Conservation (phyloP, 2,888 invertebrate genomes). For the Omphaloscelis lunosa region DNA sequence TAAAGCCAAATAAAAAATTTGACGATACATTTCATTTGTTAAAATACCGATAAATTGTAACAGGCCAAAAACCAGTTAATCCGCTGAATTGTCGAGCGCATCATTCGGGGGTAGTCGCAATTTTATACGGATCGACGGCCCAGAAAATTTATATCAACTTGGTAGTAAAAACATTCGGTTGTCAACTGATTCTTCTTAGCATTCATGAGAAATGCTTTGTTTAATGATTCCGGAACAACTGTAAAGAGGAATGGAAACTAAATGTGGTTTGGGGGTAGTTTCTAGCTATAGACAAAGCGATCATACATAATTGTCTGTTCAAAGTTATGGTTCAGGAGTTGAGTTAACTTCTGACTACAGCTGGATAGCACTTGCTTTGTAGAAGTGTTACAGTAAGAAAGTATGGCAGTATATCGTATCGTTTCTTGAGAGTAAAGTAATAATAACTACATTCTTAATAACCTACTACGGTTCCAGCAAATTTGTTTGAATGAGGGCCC, state of each 20-base stretch:
- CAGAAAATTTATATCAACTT: conserved; percentile 73
- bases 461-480: background rate
- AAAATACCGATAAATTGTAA: conserved; percentile 61
- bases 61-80: conserved; percentile 56
- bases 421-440: background rate
- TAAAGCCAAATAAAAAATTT: conserved; percentile 41
- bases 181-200: conserved; percentile 50
- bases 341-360: conserved; percentile 15
- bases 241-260: conserved; percentile 38
- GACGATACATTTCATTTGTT: conserved; percentile 39
- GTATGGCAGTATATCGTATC: background rate
- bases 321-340: conserved; percentile 31
- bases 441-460: background rate
- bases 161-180: conserved; percentile 50
- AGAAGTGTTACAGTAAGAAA: background rate
- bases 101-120: conserved; percentile 58
- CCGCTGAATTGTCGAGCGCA: conserved; percentile 41
- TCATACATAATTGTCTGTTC: conserved; percentile 20
- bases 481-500: background rate
- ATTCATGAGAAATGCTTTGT: conserved; percentile 40
- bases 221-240: conserved; percentile 34
- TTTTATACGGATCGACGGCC: conserved; percentile 62
- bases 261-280: conserved; percentile 46
- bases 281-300: conserved; percentile 26
- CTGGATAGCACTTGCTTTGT: conserved; percentile 1